Percentiles rank a stretch among this genome's conserved stretches.
These are phyloP conservation scores for Pseudorasbora parva DNA, from an alignment of 2,113 vertebrate species.

Conservation along the genomic window DNA sequence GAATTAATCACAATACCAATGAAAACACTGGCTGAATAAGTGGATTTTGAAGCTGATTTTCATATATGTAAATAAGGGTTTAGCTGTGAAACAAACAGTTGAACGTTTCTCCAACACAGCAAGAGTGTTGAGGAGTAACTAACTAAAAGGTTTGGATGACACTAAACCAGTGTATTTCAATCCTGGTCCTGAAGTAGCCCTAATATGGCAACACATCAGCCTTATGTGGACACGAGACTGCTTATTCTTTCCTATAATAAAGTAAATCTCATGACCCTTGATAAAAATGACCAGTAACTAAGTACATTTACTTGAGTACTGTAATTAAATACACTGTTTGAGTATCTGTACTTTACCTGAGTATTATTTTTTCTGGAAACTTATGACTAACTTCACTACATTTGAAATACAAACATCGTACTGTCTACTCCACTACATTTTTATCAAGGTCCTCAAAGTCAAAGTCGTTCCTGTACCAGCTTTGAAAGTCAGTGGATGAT, in stretches of 20 bases:
- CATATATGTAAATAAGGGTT: not conserved
- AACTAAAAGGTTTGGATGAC: not conserved
- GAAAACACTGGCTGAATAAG: constrained; percentile 5
- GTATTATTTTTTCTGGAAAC: no score
- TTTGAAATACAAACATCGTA: no score
- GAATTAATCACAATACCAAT: constrained; percentile 3
- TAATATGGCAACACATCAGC: not conserved
- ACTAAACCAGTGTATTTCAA: not conserved
- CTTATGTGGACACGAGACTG: not conserved
- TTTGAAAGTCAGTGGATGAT: no score
- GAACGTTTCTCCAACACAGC: not conserved
- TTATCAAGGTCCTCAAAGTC: no score
- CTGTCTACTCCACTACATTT: no score
- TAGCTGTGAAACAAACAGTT: not conserved
- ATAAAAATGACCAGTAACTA: no score
- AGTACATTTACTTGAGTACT: no score
- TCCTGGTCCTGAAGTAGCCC: not conserved
- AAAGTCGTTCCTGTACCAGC: no score
- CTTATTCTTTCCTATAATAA: not conserved
- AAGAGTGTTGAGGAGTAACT: not conserved
- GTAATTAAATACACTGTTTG: no score
- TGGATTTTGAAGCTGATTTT: not conserved
- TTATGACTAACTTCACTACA: no score
- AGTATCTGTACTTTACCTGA: no score
- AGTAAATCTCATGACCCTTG: not conserved